phyloP scores from a whole-genome alignment of 2,113 vertebrate species.

The Calyptomena viridis region DNA sequence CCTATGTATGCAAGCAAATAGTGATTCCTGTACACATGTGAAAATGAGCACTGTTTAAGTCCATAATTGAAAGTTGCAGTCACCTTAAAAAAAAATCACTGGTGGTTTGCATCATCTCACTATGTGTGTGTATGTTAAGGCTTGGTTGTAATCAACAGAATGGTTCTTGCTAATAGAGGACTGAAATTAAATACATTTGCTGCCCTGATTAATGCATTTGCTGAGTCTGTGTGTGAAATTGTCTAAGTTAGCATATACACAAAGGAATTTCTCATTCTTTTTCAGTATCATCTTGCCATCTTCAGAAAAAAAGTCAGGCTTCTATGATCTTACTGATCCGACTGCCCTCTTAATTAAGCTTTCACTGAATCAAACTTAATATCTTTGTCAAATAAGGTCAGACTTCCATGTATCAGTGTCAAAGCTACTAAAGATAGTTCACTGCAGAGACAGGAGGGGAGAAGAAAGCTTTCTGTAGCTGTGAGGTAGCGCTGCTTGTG shows the following conservation, averaged over 20 bases:
- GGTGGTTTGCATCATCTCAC: background rate
- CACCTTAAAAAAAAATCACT: background rate
- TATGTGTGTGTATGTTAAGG: fast-evolving
- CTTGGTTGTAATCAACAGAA: background rate
- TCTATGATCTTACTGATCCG: background rate
- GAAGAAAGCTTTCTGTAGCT: background rate
- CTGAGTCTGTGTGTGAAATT: background rate
- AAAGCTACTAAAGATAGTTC: constrained; percentile 24
- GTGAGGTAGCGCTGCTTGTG: background rate
- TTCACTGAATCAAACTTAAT: constrained; percentile 45
- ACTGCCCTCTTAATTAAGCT: constrained; percentile 14
- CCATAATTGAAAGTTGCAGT: background rate
- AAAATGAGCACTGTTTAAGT: background rate
- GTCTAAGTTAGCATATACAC: background rate
- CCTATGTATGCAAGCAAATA: background rate
- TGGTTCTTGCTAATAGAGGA: background rate
- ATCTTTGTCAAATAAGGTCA: constrained; percentile 33
- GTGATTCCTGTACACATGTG: background rate
- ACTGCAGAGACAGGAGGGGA: background rate
- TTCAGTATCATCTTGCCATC: background rate
- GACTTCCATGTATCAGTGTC: constrained; percentile 49
- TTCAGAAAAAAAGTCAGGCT: background rate
- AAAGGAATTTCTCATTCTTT: background rate
- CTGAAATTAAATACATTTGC: background rate
- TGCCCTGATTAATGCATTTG: background rate